Evolutionary conservation across 2,113 vertebrate genomes (phyloP).

Genomic region (Pseudorhombus dupliciocellatus): DNA sequence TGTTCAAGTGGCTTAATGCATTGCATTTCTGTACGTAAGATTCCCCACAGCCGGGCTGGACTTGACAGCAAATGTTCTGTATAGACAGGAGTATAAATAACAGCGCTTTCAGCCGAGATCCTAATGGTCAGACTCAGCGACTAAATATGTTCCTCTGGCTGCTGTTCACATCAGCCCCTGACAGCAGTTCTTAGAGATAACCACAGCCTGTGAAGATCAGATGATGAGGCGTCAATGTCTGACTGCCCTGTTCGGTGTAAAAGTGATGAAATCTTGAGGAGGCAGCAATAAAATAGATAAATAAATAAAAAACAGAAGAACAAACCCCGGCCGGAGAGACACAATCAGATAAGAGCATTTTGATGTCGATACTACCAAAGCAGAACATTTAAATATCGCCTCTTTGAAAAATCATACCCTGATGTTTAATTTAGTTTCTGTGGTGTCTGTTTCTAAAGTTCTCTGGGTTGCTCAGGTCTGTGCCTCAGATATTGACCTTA

Average conservation of each 20-base stretch:
- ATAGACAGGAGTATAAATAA: slow-evolving; percentile 29
- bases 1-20: slow-evolving; percentile 6
- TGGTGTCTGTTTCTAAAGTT: not conserved
- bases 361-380: slow-evolving; percentile 16
- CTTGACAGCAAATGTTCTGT: slow-evolving; percentile 34
- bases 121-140: slow-evolving; percentile 33
- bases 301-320: too few relatives aligned
- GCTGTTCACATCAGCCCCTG: slow-evolving; percentile 28
- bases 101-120: slow-evolving; percentile 17
- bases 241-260: not conserved
- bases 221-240: slow-evolving; percentile 14
- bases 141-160: slow-evolving; percentile 22
- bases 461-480: not conserved
- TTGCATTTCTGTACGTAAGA: not conserved
- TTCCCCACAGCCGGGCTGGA: slow-evolving; percentile 8
- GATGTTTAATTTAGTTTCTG: not conserved
- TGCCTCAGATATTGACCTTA: not conserved
- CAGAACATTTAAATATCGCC: not conserved
- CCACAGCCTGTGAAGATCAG: slow-evolving; percentile 17
- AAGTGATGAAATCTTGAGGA: slow-evolving; percentile 4
- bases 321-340: slow-evolving; percentile 9
- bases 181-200: slow-evolving; percentile 46
- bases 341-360: slow-evolving; percentile 19
- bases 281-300: not conserved
- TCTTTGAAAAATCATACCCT: slow-evolving; percentile 16